Percentiles rank a stretch among this genome's conserved stretches.
phyloP scores from a whole-genome alignment of 2,797 vertebrate species.

The Cossypha heuglini region DNA sequence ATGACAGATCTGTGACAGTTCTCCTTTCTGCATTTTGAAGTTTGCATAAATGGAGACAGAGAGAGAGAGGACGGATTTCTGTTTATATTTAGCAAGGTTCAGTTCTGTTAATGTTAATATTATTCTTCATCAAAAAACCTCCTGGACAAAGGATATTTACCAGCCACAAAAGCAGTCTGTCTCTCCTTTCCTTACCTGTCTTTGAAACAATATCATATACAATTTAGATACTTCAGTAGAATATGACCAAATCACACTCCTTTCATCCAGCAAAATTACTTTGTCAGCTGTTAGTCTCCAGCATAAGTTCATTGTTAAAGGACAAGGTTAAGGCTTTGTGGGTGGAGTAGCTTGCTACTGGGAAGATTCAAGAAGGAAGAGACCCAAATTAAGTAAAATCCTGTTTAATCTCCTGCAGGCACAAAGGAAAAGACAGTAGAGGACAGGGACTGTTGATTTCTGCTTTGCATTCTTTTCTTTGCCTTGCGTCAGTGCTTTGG shows the following conservation, averaged over 20 bases:
- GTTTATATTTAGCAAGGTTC: background rate
- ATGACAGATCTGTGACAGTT: background rate
- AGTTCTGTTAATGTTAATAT: background rate
- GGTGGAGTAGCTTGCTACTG: background rate
- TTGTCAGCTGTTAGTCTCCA: background rate
- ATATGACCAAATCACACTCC: background rate
- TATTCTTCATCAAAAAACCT: background rate
- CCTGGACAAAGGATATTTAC: slow-evolving; percentile 33
- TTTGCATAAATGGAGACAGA: background rate
- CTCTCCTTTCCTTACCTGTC: background rate
- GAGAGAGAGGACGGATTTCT: background rate
- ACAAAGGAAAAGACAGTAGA: background rate
- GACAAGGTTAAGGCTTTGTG: background rate
- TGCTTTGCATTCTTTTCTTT: background rate
- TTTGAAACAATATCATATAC: background rate
- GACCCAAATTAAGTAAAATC: background rate
- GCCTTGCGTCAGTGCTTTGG: background rate
- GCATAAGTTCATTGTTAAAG: background rate
- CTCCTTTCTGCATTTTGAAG: background rate
- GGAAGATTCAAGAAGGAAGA: background rate
- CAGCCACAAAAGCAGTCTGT: background rate
- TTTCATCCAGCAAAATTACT: background rate
- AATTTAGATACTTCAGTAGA: background rate
- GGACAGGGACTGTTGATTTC: background rate
- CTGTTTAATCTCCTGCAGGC: background rate